Base-by-base conservation (phyloP, 1,140 invertebrate species). In the Trissolcus basalis region DNA sequence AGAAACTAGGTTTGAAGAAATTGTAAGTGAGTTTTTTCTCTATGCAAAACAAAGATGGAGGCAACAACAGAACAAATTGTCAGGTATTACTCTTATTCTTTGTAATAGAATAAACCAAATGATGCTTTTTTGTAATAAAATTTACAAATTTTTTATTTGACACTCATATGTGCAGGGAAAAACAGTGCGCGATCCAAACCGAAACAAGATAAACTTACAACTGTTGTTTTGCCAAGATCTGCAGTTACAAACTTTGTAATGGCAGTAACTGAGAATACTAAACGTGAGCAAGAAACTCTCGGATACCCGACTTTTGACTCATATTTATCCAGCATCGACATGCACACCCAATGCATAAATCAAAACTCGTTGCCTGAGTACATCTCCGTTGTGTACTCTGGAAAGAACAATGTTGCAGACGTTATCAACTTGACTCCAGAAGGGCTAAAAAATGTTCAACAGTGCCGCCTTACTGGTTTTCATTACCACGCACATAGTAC, bases 271-370 rank as follows among this genome's bases (percentile, higher is more conserved):
- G 43, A 56, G 0, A 56, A 56, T 32, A 33, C 41, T 0, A 56
- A 35, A 45, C 16, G 11, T 45, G 41, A 35, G 12, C 11, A 10
- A 1, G 54, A 56, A 56, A 45, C 54, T 9, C 27, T 32, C 13
- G 43, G 41, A 33, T 56, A 56, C 35, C 54, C 54, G 47, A 56
- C 54, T 4, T 56, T 56, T 15, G 8, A 0, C 14, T 15, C 41
- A 33, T 56, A 32, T 35, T n/a, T 56, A 12, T 56, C 43, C 19
- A 56, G 54, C 32, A 47, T 56, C 47, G 19, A 56, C 27, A 56
- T 56, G 9, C 54, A 56, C 19, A 56, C 54, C 10, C 54, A 56
- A 39, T 19, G 27, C 47, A 5, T 13, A 56, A 32, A 56, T 35
- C 54, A 56, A 15, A 56, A 56, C 10, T 27, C 13, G 4, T 35